phyloP scores from a whole-genome alignment of 2,113 vertebrate genomes.

The Zosterops pallidus region DNA sequence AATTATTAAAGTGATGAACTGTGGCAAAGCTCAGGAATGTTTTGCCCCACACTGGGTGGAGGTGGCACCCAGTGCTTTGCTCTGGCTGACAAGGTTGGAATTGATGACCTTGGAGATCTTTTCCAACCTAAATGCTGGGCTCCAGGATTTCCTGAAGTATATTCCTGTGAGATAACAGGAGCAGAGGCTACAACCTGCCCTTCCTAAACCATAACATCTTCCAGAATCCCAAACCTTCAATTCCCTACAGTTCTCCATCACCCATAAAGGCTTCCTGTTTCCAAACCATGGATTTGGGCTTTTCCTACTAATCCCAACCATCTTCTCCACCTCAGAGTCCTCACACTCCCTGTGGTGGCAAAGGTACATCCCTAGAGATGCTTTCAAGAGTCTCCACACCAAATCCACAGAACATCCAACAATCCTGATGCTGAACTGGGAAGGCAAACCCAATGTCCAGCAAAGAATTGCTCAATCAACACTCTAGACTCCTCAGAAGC shows the following conservation, averaged over 20 bases:
- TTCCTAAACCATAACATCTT: neutral
- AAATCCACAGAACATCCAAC: accelerated
- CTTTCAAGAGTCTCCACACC: accelerated
- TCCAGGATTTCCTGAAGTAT: neutral
- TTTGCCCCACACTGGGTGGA: neutral
- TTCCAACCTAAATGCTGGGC: too few relatives aligned
- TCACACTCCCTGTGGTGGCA: accelerated
- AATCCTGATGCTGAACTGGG: neutral
- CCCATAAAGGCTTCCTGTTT: accelerated
- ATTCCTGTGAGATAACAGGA: neutral
- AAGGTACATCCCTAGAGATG: accelerated
- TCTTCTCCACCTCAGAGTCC: neutral
- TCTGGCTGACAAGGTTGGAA: neutral
- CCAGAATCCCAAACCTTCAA: neutral
- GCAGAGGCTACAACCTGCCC: accelerated
- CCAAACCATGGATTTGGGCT: accelerated
- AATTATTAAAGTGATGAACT: accelerated
- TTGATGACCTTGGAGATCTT: neutral
- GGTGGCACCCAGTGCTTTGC: neutral
- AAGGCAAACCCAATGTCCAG: too few relatives aligned
- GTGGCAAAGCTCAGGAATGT: accelerated
- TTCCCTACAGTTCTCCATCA: neutral
- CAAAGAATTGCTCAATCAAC: accelerated
- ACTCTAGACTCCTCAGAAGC: neutral
- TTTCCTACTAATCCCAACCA: neutral